Base-by-base conservation (phyloP, 2,797 vertebrate genomes). In the Notolabrus celidotus region DNA sequence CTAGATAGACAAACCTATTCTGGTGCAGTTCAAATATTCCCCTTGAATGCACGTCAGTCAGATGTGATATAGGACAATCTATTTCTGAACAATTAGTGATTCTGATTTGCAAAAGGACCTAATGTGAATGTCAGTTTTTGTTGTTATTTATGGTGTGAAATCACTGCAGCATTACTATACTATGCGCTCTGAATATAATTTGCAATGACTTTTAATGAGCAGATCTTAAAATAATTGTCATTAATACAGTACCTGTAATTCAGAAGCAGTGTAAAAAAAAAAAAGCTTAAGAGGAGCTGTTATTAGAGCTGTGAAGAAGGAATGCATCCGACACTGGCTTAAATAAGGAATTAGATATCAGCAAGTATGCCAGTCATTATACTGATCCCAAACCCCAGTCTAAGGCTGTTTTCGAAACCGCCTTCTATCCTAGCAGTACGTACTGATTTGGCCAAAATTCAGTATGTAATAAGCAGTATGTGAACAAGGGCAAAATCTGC, bases 1-100 rank as follows among this genome's bases (percentile, higher is more conserved):
- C 36, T 61, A 77, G 77, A 86, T 74, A 76, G 58, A 86, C 68
- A 78, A 33, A 52, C 74, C 67, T 74, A 61, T 78, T 71, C 76
- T 73, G 61, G 73, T 68, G 2, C 7, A 63, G 70, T 74, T 84
- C 62, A 74, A 61, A 71, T 20, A 74, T 53, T 69, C 20, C 36
- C 74, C 39, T 50, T 33, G 79, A 85, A 86, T 62, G 74, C 52
- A 57, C 67, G 17, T 59, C 10, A 45, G 56, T 72, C 64, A 70
- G 60, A 79, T 14, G 10, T 14, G 11, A 36, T 67, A 11, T 25
- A 74, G 59, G 45, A 46, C 29, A 52, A 33, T 22, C 11, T 31
- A 42, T 10, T 16, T 60, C 10, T 67, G n/a, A 42, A 14, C 74
- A 41, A 36, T 17, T 27, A 10, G 25, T 27, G 20, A 49, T 29